Evolutionary conservation across 2,888 invertebrate genomes (phyloP).

Genomic region (Cyclophora albipunctata): DNA sequence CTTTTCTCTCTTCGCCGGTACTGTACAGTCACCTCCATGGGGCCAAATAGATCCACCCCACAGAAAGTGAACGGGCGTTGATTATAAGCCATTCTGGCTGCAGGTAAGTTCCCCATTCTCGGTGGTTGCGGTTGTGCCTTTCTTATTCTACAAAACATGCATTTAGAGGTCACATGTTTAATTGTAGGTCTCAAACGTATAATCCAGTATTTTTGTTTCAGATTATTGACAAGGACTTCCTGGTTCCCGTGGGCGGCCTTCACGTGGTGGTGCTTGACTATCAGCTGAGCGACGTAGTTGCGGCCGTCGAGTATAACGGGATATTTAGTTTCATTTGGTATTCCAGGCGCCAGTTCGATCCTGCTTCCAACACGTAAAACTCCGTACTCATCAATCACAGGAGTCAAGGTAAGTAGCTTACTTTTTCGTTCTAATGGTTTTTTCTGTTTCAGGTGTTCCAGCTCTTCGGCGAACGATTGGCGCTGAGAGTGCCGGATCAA

Average conservation of each 20-base stretch:
- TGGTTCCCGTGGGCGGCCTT: not conserved
- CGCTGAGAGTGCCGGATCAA: not conserved
- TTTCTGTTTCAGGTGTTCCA: not conserved
- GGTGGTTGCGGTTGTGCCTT: conserved; percentile 5
- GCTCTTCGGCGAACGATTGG: not conserved
- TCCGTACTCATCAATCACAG: conserved; percentile 9
- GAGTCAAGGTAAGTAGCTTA: not conserved
- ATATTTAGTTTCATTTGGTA: conserved; percentile 2
- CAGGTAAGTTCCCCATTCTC: conserved; percentile 15
- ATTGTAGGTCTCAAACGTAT: conserved; percentile 11
- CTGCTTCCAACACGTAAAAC: conserved; percentile 13
- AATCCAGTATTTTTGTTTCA: conserved; percentile 20
- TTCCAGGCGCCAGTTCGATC: conserved; percentile 7
- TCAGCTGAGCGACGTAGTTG: conserved; percentile 3
- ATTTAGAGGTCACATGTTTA: not conserved
- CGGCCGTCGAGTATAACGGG: conserved; percentile 14
- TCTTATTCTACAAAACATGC: not conserved
- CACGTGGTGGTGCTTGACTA: conserved; percentile 12
- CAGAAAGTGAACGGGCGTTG: conserved; percentile 9
- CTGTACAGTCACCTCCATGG: conserved; percentile 1
- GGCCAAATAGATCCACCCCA: conserved; percentile 14
- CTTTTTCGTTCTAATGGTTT: not conserved
- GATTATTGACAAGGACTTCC: conserved; percentile 13
- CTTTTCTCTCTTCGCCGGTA: conserved; percentile 6
- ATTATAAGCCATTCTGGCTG: conserved; percentile 14